Percentiles rank a stretch among this genome's conserved stretches.
Evolutionary conservation across 2,797 vertebrate genomes (phyloP).

Genomic region (Lepilemur ruficaudatus): DNA sequence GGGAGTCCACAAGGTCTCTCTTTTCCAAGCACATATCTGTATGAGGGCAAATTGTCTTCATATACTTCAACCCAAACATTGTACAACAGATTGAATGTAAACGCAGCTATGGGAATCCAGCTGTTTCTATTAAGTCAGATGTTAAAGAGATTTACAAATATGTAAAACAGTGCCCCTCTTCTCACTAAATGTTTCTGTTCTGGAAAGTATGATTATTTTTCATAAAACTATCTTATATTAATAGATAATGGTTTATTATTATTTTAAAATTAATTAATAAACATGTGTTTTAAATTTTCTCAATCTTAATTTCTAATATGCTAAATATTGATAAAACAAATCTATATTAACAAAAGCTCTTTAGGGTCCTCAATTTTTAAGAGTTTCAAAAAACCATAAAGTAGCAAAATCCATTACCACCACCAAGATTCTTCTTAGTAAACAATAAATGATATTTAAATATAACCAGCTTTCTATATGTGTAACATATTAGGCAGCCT

Average conservation of each 20-base stretch:
- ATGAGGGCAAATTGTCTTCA: background rate
- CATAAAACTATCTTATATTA: background rate
- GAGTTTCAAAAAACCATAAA: background rate
- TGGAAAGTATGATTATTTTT: background rate
- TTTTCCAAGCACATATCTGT: background rate
- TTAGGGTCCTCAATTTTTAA: background rate
- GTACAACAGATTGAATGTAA: background rate
- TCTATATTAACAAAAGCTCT: background rate
- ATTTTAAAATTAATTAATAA: background rate
- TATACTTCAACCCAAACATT: background rate
- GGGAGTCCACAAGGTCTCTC: background rate
- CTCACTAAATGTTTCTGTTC: background rate
- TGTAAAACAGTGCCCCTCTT: background rate
- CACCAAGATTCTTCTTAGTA: conserved; percentile 11
- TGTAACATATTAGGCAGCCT: background rate
- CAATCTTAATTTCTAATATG: conserved; percentile 3
- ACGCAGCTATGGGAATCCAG: background rate
- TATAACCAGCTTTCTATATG: background rate
- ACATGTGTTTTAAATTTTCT: background rate
- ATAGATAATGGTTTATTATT: background rate
- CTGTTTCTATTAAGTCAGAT: background rate
- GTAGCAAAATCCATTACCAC: background rate
- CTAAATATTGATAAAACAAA: background rate
- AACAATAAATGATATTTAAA: conserved; percentile 43
- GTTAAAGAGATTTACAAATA: background rate